phyloP scores from a whole-genome alignment of 2,888 invertebrate genomes.

The Perizoma flavofasciatum region DNA sequence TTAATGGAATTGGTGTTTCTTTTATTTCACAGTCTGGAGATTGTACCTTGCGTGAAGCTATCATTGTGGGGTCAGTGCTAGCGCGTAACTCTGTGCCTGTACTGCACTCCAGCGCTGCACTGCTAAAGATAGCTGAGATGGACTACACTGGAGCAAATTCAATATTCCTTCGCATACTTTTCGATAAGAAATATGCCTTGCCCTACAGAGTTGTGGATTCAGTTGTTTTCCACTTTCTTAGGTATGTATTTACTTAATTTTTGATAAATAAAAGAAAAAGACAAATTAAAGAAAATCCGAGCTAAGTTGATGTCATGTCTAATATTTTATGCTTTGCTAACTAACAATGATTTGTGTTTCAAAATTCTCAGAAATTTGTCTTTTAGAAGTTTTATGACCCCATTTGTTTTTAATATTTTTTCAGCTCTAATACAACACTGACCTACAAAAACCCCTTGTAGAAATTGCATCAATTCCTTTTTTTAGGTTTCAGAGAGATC shows the following conservation, averaged over 20 bases:
- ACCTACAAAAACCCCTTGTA: background rate
- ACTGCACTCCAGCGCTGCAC: slow-evolving; percentile 96
- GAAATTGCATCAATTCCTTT: slow-evolving; percentile 6
- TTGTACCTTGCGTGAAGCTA: slow-evolving; percentile 97
- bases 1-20: too few relatives aligned
- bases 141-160: slow-evolving; percentile 98
- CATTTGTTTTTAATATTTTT: too few relatives aligned
- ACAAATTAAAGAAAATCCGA: too few relatives aligned
- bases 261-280: too few relatives aligned
- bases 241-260: slow-evolving; percentile 75
- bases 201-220: slow-evolving; percentile 98
- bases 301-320: too few relatives aligned
- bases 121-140: slow-evolving; percentile 98
- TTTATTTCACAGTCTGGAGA: slow-evolving; percentile 88
- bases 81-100: slow-evolving; percentile 96
- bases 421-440: too few relatives aligned
- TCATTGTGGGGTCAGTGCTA: slow-evolving; percentile 96
- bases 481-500: slow-evolving; percentile 91
- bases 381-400: too few relatives aligned
- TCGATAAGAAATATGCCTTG: slow-evolving; percentile 99
- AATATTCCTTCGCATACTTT: slow-evolving; percentile 95
- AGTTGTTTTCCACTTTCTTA: slow-evolving; percentile 96
- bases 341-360: too few relatives aligned
- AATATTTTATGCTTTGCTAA: too few relatives aligned
- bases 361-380: too few relatives aligned